Evolutionary conservation across 2,113 vertebrate genomes (phyloP), one percentile per base, ranked within the genome.

Genomic region (Spea multiplicata): DNA sequence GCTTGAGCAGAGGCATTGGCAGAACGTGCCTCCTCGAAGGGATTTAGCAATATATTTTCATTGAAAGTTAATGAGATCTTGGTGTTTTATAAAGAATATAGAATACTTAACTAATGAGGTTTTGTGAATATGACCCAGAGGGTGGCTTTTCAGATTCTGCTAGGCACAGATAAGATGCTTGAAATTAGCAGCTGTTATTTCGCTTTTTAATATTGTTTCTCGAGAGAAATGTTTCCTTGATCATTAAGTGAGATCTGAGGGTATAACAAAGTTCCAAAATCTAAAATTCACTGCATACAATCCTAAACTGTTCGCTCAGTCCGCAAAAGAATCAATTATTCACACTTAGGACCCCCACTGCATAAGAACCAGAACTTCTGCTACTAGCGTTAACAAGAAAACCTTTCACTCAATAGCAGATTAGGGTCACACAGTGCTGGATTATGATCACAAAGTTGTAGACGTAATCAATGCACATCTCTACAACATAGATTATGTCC

Each of bases 101-200:
- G 71, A 78, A 78, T 61, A 78, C 57, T 45, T 6, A 30, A 45
- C 70, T 79, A 79, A 79, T 79, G 50, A 79, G 70, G 77, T 66
- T 79, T 57, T 66, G 62, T 75, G 61, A 64, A 49, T 66, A 66
- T 47, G 62, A 75, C 73, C 73, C 48, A 12, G 45, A 79, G 3
- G n/a, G 62, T 59, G 64, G 71, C 77, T 79, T 49, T 78, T 49
- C 16, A 59, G 70, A 59, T 67, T 73, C 62, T 79, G 77, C 50
- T 66, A 73, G 8, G 10, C 62, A 17, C 49, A 67, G 77, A 79
- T 79, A 79, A 79, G 64, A 55, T 66, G 49, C 61, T 16, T 55
- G 76, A 73, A 73, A 71, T 66, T 73, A 47, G 52, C 49, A 66
- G 44, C 16, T 66, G 71, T 62, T 48, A 16, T 73, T 73, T 72